Evolutionary conservation across 2,888 invertebrate genomes (phyloP).

Genomic region (Choristoneura rosaceana): DNA sequence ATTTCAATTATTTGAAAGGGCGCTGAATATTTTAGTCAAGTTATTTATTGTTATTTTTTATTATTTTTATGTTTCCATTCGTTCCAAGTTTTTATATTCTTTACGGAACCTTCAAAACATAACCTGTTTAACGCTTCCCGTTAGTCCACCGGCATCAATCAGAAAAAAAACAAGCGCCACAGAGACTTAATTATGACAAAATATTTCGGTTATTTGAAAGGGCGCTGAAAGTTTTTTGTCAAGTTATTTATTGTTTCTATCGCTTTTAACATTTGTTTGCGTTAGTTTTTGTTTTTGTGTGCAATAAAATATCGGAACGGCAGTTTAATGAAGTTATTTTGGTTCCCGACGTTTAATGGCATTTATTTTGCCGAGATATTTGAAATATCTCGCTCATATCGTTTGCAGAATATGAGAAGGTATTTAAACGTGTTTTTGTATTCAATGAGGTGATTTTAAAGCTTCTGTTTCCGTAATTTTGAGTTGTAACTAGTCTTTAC

Average conservation of each 20-base stretch:
- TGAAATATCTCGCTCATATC: background rate
- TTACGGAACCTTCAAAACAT: background rate
- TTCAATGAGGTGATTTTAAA: background rate
- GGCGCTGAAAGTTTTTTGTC: slow-evolving; percentile 55
- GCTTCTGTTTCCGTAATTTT: background rate
- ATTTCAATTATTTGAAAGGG: slow-evolving; percentile 71
- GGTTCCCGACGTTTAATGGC: background rate
- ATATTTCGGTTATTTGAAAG: slow-evolving; percentile 73
- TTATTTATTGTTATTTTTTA: slow-evolving; percentile 67
- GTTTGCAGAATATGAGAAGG: background rate
- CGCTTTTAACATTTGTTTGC: slow-evolving; percentile 35
- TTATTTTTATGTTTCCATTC: slow-evolving; percentile 49
- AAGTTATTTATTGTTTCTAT: slow-evolving; percentile 65
- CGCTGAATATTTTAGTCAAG: slow-evolving; percentile 52
- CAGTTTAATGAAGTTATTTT: slow-evolving; percentile 1
- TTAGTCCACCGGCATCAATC: slow-evolving; percentile 47
- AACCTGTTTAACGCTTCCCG: background rate
- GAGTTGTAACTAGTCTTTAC: too few species aligned
- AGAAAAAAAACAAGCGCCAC: slow-evolving; percentile 71
- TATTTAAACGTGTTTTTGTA: background rate
- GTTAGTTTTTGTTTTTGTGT: slow-evolving; percentile 25
- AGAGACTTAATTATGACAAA: slow-evolving; percentile 78
- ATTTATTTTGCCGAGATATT: background rate
- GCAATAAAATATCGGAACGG: slow-evolving; percentile 15
- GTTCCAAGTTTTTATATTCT: too few species aligned